These are phyloP conservation scores for Prunella himalayana DNA, from an alignment of 2,113 vertebrate genomes.

Conservation along the genomic window DNA sequence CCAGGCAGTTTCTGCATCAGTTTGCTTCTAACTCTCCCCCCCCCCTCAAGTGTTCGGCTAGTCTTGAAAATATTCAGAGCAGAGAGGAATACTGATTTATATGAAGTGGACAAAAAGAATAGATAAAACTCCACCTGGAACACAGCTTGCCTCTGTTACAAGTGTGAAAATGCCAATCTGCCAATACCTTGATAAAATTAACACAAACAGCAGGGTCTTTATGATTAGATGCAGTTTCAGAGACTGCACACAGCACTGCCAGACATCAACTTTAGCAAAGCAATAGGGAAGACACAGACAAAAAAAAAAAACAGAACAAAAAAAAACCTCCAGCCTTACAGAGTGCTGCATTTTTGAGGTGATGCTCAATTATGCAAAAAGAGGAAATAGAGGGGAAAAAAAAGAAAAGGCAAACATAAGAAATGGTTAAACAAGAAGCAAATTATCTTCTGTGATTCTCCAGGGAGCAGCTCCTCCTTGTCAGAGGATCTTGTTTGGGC, in stretches of 20 bases:
- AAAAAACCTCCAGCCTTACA: neutral
- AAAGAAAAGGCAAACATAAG: neutral
- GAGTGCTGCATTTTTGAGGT: neutral
- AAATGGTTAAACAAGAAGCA: neutral
- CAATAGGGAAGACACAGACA: rapidly evolving
- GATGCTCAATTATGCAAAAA: neutral
- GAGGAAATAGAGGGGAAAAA: rapidly evolving
- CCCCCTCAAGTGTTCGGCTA: neutral
- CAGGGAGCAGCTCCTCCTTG: neutral
- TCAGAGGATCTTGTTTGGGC: neutral
- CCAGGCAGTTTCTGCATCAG: neutral
- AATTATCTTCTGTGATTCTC: rapidly evolving
- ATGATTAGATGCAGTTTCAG: neutral
- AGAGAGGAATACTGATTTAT: neutral
- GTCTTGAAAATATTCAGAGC: neutral
- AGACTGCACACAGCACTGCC: neutral
- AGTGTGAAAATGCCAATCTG: neutral
- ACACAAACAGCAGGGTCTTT: neutral
- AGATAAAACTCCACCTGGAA: neutral
- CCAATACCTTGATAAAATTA: neutral
- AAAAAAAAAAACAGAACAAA: neutral
- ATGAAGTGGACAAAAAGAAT: neutral
- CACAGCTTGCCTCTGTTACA: neutral
- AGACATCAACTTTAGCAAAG: neutral
- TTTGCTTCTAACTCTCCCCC: neutral